Evolutionary conservation across 2,888 invertebrate genomes (phyloP).

Genomic region (Tachina lurida): DNA sequence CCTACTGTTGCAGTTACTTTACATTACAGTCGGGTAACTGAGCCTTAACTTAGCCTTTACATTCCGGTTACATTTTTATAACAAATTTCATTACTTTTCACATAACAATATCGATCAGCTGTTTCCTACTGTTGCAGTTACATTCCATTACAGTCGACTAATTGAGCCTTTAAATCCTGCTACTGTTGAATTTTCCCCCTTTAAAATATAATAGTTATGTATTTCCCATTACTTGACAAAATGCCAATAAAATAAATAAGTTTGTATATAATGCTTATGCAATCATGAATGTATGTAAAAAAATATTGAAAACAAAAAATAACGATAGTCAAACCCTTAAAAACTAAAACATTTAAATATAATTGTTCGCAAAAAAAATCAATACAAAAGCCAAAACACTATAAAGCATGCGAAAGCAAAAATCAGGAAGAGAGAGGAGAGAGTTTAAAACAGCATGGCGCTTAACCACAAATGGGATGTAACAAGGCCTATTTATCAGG

Average conservation of each 20-base stretch:
- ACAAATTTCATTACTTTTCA: no score
- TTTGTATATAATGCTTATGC: not conserved
- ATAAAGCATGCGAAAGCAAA: not conserved
- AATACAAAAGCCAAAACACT: not conserved
- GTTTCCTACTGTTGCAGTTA: no score
- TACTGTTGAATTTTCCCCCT: not conserved
- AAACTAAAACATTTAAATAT: not conserved
- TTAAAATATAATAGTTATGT: not conserved
- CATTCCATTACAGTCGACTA: no score
- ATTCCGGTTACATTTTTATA: no score
- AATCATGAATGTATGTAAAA: slow-evolving; percentile 22
- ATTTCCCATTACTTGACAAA: slow-evolving; percentile 22
- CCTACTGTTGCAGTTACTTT: no score
- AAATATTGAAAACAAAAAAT: slow-evolving; percentile 22
- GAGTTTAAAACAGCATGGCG: not conserved
- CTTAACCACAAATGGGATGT: slow-evolving; percentile 3
- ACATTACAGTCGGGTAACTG: no score
- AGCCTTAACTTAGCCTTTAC: no score
- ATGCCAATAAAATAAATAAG: slow-evolving; percentile 28
- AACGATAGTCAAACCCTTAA: not conserved
- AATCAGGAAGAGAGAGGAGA: not conserved
- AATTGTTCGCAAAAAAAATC: not conserved
- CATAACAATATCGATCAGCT: no score
- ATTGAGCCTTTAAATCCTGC: no score
- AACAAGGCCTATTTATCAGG: no score